Conservation (phyloP, 53 echinoderm and acorn worm species). For the Temnopleurus reevesii region DNA sequence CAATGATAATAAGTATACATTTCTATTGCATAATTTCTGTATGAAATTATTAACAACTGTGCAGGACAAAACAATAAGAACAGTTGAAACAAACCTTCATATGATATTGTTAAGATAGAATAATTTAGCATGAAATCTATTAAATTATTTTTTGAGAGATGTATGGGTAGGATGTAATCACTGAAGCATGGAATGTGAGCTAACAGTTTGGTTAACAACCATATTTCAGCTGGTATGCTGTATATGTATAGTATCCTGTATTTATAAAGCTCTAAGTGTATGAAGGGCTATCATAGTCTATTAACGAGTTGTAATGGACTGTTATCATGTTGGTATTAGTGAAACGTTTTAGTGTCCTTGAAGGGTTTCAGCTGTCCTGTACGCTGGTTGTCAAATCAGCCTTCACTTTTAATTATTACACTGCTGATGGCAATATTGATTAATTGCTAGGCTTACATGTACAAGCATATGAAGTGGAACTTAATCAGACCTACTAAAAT, state of each 20-base stretch:
- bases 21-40: no score
- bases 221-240: background rate
- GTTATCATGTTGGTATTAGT: background rate
- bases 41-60: no score
- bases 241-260: background rate
- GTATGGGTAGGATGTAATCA: background rate
- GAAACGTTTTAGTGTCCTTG: background rate
- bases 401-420: background rate
- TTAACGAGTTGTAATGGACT: background rate
- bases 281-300: background rate
- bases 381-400: background rate
- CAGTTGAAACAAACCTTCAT: no score
- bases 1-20: no score
- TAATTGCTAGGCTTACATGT: background rate
- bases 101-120: no score
- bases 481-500: no score
- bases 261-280: background rate
- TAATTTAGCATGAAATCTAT: no score
- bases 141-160: no score
- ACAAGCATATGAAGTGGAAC: background rate
- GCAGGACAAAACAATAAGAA: no score
- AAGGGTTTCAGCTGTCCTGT: background rate
- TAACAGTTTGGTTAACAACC: constrained; percentile 5
- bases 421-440: background rate
- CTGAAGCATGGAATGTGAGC: constrained; percentile 15